Evolutionary conservation across 1,140 invertebrate species (phyloP), one percentile per base, ranked within the genome.

Genomic region (Calephelis nemesis): DNA sequence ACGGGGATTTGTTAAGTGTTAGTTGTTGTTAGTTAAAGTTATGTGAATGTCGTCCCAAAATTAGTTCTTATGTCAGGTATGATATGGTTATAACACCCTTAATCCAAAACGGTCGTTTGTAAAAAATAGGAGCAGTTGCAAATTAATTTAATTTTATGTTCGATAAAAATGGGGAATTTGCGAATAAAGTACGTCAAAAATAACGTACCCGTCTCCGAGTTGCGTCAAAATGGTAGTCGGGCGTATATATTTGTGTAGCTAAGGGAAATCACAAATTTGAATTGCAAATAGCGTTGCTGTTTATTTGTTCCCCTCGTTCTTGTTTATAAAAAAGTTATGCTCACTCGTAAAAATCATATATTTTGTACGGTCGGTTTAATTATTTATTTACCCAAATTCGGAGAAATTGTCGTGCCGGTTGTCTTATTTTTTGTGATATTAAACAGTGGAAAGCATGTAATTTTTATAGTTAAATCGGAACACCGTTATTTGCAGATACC

Each of bases 191-290:
- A 58, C 30, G 11, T 58, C 54, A 39, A 58, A 58, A 58, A 30
- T 30, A 58, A 11, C 54, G 19, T 30, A 30, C 52, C 42, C 42
- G 9, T 30, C 10, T 30, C 12, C 10, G 10, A 4, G 54, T 11
- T 6, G 30, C 54, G 54, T 58, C 54, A 58, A 58, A 58, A 58
- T 58, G 54, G 19, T 39, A 39, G 19, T 19, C 12, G 15, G 11
- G 30, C 19, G 54, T 62, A 71, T 67, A 71, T 67, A 71, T 71
- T 71, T 71, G 63, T 71, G 66, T 62, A 47, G 64, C 69, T 65
- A 48, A 49, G 69, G 69, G 69, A 71, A 71, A 71, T 71, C 69
- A 65, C 42, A 62, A 54, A 67, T 71, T 67, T 67, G 69, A 71
- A 67, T 71, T 67, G 69, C 49, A 71, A 63, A 71, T 71, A 40